Evolutionary conservation across 2,113 vertebrate species (phyloP).

Genomic region (Eclectus roratus): DNA sequence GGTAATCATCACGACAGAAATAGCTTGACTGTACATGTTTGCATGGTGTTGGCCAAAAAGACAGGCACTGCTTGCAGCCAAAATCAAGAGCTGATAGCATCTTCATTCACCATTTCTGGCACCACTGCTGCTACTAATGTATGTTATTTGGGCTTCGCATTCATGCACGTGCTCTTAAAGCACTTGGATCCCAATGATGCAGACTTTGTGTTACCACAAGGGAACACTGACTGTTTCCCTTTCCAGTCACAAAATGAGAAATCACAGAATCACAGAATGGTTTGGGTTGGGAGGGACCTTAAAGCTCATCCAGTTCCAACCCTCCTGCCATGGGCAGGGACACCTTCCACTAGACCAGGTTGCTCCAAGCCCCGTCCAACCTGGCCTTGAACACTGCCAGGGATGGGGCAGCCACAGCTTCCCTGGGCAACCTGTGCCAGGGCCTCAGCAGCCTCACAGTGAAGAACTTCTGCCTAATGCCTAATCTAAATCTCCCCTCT

Average conservation of each 20-base stretch:
- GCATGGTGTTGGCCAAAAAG: not conserved
- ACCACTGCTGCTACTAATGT: not conserved
- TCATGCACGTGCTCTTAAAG: not conserved
- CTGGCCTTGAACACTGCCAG: not conserved
- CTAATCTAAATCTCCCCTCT: not conserved
- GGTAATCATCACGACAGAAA: slow-evolving; percentile 2
- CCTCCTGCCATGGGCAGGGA: not conserved
- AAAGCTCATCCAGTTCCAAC: not conserved
- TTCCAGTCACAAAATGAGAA: not conserved
- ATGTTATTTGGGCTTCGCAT: not conserved
- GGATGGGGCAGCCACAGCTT: not conserved
- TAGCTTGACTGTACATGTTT: not conserved
- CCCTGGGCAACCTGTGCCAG: not conserved
- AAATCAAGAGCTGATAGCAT: slow-evolving; percentile 5
- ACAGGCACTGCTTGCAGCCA: not conserved
- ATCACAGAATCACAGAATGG: not conserved
- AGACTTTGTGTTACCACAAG: not conserved
- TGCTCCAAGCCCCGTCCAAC: not conserved
- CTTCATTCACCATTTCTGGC: not conserved
- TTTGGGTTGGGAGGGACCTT: not conserved
- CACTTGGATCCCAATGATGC: not conserved
- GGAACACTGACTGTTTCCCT: not conserved
- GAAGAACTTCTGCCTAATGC: not conserved
- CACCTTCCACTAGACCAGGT: not conserved
- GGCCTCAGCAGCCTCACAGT: not conserved